Percentiles rank a stretch among this genome's conserved stretches.
phyloP scores from a whole-genome alignment of 2,113 vertebrate genomes.

The Tragelaphus strepsiceros region DNA sequence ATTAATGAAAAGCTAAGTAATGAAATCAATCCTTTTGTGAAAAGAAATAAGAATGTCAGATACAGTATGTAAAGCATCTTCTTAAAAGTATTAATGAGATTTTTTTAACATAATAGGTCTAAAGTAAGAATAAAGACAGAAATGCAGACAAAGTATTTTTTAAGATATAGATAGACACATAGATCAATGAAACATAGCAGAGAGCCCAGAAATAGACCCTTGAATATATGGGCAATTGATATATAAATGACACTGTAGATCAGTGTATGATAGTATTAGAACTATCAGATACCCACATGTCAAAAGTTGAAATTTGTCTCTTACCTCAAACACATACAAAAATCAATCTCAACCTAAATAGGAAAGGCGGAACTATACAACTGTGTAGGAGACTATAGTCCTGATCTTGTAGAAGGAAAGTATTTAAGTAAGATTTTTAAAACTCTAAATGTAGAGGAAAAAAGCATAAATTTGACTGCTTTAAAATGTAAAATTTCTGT shows the following conservation, averaged over 20 bases:
- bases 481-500: not conserved
- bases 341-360: not conserved
- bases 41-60: conserved; percentile 6
- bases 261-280: not conserved
- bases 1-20: not conserved
- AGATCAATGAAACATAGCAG: not conserved
- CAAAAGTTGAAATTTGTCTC: not conserved
- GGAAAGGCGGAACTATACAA: not conserved
- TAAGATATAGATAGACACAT: not conserved
- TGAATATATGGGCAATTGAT: not conserved
- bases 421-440: not conserved
- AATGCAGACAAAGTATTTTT: not conserved
- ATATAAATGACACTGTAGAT: not conserved
- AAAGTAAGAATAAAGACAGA: not conserved
- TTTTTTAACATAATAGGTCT: not conserved
- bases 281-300: not conserved
- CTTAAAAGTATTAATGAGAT: not conserved
- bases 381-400: not conserved
- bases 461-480: not conserved
- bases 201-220: not conserved
- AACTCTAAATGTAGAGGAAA: not conserved
- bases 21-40: not conserved
- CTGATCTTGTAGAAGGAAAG: not conserved
- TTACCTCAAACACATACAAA: not conserved
- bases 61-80: not conserved